Evolutionary conservation across 2,888 invertebrate species (phyloP).

Genomic region (Campoletis raptor): DNA sequence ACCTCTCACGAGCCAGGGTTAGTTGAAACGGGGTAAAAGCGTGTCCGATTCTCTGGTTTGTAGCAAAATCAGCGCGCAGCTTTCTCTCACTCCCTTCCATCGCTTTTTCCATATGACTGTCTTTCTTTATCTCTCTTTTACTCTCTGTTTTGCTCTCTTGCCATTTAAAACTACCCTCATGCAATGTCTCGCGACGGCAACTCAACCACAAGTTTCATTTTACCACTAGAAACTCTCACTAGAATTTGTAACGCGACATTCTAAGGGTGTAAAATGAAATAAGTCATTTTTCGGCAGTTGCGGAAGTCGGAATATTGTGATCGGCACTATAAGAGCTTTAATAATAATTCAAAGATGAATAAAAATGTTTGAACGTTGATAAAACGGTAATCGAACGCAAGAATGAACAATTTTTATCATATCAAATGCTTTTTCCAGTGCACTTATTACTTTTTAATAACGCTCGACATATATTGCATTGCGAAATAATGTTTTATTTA

Average conservation of each 20-base stretch:
- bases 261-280: background rate
- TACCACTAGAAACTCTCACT: conserved; percentile 32
- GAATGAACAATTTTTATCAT: background rate
- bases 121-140: background rate
- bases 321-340: background rate
- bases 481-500: background rate
- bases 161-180: conserved; percentile 47
- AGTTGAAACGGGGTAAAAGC: conserved; percentile 38
- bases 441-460: background rate
- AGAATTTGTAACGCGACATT: conserved; percentile 38
- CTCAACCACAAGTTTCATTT: conserved; percentile 62
- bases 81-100: conserved; percentile 19
- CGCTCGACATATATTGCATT: background rate
- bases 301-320: background rate
- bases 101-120: conserved; percentile 11
- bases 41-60: conserved; percentile 32
- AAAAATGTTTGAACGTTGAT: background rate
- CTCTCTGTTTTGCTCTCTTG: background rate
- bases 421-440: background rate
- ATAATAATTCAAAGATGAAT: background rate
- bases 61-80: conserved; percentile 36
- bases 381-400: background rate
- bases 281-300: conserved; percentile 22
- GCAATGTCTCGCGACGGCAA: conserved; percentile 57
- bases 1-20: conserved; percentile 66